Base-by-base conservation (phyloP, 1,140 invertebrate species). In the Neelides sp. region DNA sequence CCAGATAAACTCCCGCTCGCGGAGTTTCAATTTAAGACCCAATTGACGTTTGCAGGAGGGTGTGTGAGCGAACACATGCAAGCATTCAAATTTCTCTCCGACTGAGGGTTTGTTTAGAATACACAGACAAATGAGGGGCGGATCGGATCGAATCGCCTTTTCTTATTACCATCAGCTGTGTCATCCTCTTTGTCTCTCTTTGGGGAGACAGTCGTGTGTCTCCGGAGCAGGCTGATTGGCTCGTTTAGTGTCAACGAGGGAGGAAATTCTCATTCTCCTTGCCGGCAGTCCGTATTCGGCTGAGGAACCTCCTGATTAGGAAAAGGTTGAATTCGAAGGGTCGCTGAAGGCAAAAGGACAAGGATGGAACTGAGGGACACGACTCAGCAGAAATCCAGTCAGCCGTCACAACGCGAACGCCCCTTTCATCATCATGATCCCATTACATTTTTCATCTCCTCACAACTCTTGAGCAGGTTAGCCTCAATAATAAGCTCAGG, bases 341-440 rank as follows among this genome's bases (percentile, higher is more conserved):
- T 30, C 36, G 28, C n/a, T n/a, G n/a, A n/a, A n/a, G n/a, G n/a
- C n/a, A n/a, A n/a, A n/a, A 47, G 44, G 23, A 36, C 19, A 32
- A 35, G 34, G 30, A 47, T 35, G 28, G 44, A 34, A 34, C 28
- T n/a, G n/a, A 39, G 47, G 41, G 26, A 36, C 27, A 42, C 36
- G 51, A 53, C 45, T 53, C 51, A 53, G 51, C 51, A 48, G 39
- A 53, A 53, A 48, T 42, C 37, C 48, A 53, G 51, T 53, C 20
- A 48, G 45, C 46, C 32, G 45, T 48, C 51, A 53, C 45, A 34
- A 53, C 45, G 37, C 48, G 40, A 53, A 53, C 51, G 51, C 51
- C 51, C 51, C 45, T 53, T 53, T 53, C 51, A 53, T 53, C 51
- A 53, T 52, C 50, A 52, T 52, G 50, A 52, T 52, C 50, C 50